Percentiles rank a stretch among this genome's conserved stretches.
phyloP scores from a whole-genome alignment of 2,113 vertebrate species.

The Nematolebias whitei region DNA sequence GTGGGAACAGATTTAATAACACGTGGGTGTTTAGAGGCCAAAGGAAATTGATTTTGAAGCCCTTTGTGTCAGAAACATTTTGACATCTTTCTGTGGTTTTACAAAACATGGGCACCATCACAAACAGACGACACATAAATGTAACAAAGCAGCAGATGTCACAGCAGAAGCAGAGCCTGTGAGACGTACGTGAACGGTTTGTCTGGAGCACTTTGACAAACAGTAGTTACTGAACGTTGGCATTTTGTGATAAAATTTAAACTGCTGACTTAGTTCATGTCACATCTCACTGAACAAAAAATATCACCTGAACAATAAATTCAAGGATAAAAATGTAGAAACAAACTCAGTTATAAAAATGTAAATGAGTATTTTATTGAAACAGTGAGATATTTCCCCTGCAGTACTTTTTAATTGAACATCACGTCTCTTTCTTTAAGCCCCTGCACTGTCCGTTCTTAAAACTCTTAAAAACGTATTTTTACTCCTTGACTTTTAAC shows the following conservation, averaged over 20 bases:
- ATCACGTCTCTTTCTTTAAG: no score
- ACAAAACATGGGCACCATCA: conserved; percentile 40
- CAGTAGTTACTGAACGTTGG: not conserved
- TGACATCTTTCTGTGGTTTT: conserved; percentile 31
- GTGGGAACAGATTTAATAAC: conserved; percentile 64
- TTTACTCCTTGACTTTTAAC: no score
- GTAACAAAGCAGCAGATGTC: conserved; percentile 40
- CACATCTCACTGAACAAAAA: not conserved
- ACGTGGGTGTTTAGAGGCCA: conserved; percentile 49
- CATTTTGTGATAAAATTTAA: not conserved
- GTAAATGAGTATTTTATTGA: not conserved
- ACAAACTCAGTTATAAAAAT: not conserved
- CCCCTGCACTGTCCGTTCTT: no score
- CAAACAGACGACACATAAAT: conserved; percentile 45
- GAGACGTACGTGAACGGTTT: no score
- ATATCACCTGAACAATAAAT: not conserved
- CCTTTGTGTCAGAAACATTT: conserved; percentile 57
- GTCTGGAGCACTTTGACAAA: no score
- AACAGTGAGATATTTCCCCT: not conserved
- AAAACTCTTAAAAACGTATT: no score
- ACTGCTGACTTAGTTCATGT: not conserved
- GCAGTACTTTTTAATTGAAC: not conserved
- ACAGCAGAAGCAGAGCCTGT: conserved; percentile 32
- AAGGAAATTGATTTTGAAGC: conserved; percentile 61
- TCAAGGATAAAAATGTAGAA: not conserved